Evolutionary conservation across 2,797 vertebrate species (phyloP), one percentile per base, ranked within the genome.

Genomic region (Molossus molossus): DNA sequence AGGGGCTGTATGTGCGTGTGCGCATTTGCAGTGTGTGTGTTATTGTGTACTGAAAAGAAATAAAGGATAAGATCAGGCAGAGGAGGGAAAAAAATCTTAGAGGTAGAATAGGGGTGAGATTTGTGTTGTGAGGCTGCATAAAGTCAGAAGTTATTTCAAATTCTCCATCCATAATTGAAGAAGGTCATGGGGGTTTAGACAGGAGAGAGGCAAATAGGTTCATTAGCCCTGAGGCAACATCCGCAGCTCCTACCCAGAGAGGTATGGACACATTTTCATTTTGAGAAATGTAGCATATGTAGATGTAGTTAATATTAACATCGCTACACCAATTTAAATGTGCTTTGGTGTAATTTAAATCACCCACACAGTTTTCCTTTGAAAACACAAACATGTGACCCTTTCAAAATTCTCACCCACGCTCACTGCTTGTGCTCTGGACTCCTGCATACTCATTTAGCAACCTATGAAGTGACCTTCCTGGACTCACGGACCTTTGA

Each of bases 321-420:
- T 87, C 94, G 67, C 27, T 55, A 48, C 57, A 87, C 60, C 45
- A 90, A 94, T 98, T 96, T 98, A 97, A 96, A 96, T 96, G 94
- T 98, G 89, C 48, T 90, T 94, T 97, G 93, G 83, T 97, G 85
- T 81, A 96, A 81, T 95, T 96, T 97, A 96, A 98, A 91, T 79
- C 97, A 95, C 97, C 94, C 83, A 95, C 96, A 95, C 73, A 57
- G 84, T 94, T 98, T 97, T 97, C 75, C 88, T 90, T 98, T 96
- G 96, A 96, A 97, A 97, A 96, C 96, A 95, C 48, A 89, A 93
- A 88, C n/a, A 69, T 87, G 75, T 79, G 95, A 84, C 72, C 29
- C 55, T 96, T 50, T 94, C 72, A 81, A 45, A 94, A 95, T 76
- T 88, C 80, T 94, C 64, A 92, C 33, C 18, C 81, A 48, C 6